These are phyloP conservation scores for Drosophila pegasa DNA, from an alignment of 2,888 invertebrate genomes.

Conservation along the genomic window DNA sequence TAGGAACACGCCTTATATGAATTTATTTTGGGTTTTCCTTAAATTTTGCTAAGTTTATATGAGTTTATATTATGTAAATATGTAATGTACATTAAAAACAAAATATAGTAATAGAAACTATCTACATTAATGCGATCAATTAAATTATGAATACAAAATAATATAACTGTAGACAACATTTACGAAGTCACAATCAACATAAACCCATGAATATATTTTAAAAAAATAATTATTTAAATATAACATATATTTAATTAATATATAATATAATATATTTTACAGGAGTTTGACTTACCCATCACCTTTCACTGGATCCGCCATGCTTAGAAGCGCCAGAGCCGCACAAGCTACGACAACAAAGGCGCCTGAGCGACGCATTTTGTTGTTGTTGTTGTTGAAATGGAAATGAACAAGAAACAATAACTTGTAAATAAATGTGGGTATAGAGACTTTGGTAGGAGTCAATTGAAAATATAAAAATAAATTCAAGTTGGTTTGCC, in stretches of 20 bases:
- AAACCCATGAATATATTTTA: no score
- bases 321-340: constrained; percentile 54
- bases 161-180: no score
- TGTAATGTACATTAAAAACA: no score
- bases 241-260: not conserved
- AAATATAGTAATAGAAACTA: no score
- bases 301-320: constrained; percentile 57
- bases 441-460: constrained; percentile 3
- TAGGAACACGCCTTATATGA: not conserved
- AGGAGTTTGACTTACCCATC: constrained; percentile 62
- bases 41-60: no score
- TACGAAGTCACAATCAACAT: not conserved
- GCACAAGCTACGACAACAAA: constrained; percentile 47
- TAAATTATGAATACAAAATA: no score
- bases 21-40: no score
- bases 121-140: no score
- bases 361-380: constrained; percentile 69
- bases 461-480: not conserved
- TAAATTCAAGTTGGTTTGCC: constrained; percentile 5
- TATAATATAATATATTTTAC: not conserved
- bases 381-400: constrained; percentile 25
- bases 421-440: constrained; percentile 24
- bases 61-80: no score
- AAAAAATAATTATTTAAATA: not conserved
- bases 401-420: constrained; percentile 13